Base-by-base conservation (phyloP, 2,888 invertebrate species). In the Drosophila mimica region DNA sequence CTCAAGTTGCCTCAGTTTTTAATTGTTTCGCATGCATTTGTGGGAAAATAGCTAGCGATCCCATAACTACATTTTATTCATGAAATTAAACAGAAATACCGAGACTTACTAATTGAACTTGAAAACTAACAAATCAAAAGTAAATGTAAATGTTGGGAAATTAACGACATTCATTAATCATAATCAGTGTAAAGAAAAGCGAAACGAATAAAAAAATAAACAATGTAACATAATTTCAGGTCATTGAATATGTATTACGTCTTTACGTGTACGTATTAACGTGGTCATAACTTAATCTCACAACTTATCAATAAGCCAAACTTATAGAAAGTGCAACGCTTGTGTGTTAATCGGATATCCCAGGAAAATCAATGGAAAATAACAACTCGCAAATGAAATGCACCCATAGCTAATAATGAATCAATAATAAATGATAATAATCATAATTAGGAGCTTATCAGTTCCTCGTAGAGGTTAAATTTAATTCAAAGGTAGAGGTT, bases 71-170 rank as follows among this genome's bases (percentile, higher is more conserved):
- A 76, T 71, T 71, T 62, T 65, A 75, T 75, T 74, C 51, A 84
- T 69, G 57, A 63, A 82, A 84, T 76, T 82, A 65, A 70, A 66
- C 38, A 70, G 71, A 60, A 63, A 46, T 25, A 17, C 49, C 51
- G 57, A 56, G 53, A 43, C 43, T 61, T 9, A 38, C 54, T 61
- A 69, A 71, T 69, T 82, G 84, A 89, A 83, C 89, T 87, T 84
- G 84, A 81, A 81, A 65, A 68, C 61, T 60, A 56, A 63, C 49
- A 52, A 70, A 77, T 83, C 70, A 73, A 60, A 72, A 20, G 49
- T 63, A 36, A 70, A 81, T 89, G 82, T 68, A 72, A 86, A 83
- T 77, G 67, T 53, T 69, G 75, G 52, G 71, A 70, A 71, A 52
- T 38, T 49, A 75, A 58, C 51, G 59, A 71, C 58, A 63, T 66